phyloP scores from a whole-genome alignment of 2,888 invertebrate species.

The Leptinotarsa rubiginosa region DNA sequence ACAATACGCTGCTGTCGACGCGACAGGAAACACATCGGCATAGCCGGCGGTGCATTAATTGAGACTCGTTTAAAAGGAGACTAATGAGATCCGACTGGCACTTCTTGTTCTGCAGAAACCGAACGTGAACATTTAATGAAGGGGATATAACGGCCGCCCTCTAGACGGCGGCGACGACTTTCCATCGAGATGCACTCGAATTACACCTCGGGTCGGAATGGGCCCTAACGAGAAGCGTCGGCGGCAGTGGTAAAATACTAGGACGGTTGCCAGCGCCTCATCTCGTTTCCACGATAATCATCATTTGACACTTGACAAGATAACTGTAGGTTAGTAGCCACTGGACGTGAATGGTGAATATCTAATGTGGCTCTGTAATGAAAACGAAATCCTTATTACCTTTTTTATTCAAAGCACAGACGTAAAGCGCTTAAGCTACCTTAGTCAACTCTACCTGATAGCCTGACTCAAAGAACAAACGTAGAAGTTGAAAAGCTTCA shows the following conservation, averaged over 20 bases:
- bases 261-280: slow-evolving; percentile 4
- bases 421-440: too few relatives aligned
- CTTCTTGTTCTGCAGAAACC: slow-evolving; percentile 58
- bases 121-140: slow-evolving; percentile 64
- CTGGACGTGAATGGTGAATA: too few relatives aligned
- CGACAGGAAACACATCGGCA: slow-evolving; percentile 27
- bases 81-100: slow-evolving; percentile 59
- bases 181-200: slow-evolving; percentile 54
- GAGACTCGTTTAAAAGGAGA: slow-evolving; percentile 58
- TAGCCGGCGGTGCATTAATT: slow-evolving; percentile 52
- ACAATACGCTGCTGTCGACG: slow-evolving; percentile 13
- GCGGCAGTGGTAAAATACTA: slow-evolving; percentile 13
- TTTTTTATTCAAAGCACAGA: too few relatives aligned
- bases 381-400: too few relatives aligned
- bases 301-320: too few relatives aligned
- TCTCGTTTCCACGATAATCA: too few relatives aligned
- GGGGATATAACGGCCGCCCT: slow-evolving; percentile 46
- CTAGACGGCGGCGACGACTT: slow-evolving; percentile 26
- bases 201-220: slow-evolving; percentile 46
- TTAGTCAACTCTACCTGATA: too few relatives aligned
- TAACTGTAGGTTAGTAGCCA: too few relatives aligned
- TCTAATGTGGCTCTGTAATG: too few relatives aligned
- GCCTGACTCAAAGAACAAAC: too few relatives aligned
- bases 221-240: slow-evolving; percentile 23
- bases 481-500: too few relatives aligned